Evolutionary conservation across 2,797 vertebrate species (phyloP).

Genomic region (Vireo griseus): DNA sequence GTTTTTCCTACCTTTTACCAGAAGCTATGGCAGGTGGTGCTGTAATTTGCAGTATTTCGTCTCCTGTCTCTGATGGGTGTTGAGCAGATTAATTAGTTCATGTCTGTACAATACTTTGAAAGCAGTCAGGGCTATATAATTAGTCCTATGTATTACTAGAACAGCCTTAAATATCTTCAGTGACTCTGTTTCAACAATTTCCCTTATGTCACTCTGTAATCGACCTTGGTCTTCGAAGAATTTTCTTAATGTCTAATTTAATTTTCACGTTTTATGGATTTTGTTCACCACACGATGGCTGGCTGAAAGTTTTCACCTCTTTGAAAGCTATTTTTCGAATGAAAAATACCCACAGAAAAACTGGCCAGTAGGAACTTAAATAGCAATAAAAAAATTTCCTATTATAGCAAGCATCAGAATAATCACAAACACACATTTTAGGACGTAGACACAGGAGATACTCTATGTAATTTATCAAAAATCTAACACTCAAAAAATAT

Average conservation of each 20-base stretch:
- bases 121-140: conserved; percentile 16
- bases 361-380: neutral
- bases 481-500: neutral
- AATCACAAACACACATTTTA: neutral
- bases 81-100: conserved; percentile 40
- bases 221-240: conserved; percentile 25
- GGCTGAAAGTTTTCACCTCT: neutral
- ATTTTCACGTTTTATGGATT: conserved; percentile 8
- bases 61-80: neutral
- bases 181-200: conserved; percentile 18
- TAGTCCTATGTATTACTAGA: neutral
- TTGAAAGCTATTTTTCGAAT: neutral
- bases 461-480: neutral
- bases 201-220: neutral
- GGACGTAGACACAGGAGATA: neutral
- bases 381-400: neutral
- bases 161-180: conserved; percentile 11
- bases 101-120: conserved; percentile 19
- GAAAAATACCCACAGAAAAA: neutral
- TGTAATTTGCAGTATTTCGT: neutral
- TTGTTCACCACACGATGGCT: neutral
- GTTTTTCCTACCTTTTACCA: neutral
- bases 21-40: neutral
- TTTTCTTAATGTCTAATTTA: conserved; percentile 17
- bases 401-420: neutral